phyloP scores from a whole-genome alignment of 1,140 invertebrate species.

The Drosophila nasuta region DNA sequence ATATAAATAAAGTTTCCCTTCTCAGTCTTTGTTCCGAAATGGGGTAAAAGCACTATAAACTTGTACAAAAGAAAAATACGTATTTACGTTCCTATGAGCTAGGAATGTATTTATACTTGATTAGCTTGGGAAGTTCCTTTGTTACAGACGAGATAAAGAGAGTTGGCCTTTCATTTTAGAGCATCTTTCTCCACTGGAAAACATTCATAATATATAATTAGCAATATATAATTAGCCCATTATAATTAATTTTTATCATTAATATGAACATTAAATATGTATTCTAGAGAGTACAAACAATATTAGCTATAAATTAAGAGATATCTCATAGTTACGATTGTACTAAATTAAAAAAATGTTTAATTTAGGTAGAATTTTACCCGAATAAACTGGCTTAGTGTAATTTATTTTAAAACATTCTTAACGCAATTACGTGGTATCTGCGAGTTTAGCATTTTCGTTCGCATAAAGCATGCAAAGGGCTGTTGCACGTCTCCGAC shows the following conservation, averaged over 20 bases:
- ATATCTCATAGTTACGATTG: too few species aligned
- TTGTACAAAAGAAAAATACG: neutral
- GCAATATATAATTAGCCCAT: too few species aligned
- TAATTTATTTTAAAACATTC: neutral
- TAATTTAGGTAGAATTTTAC: too few species aligned
- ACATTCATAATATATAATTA: too few species aligned
- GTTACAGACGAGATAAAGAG: neutral
- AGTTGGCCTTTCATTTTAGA: too few species aligned
- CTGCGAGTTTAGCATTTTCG: constrained; percentile 27
- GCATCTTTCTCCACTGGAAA: too few species aligned
- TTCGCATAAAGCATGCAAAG: constrained; percentile 10
- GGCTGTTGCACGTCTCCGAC: constrained; percentile 33
- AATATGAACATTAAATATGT: too few species aligned
- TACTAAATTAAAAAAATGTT: too few species aligned
- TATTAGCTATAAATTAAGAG: too few species aligned
- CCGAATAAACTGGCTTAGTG: too few species aligned
- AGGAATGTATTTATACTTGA: neutral
- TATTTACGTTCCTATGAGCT: neutral
- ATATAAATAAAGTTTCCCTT: neutral
- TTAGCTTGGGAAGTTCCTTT: neutral
- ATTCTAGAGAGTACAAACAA: too few species aligned
- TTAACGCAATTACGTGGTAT: neutral
- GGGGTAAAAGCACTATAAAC: neutral
- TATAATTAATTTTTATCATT: too few species aligned
- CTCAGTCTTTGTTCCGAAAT: neutral